These are phyloP conservation scores for Terebella lapidaria DNA, from an alignment of 2,888 invertebrate species.

Conservation along the genomic window DNA sequence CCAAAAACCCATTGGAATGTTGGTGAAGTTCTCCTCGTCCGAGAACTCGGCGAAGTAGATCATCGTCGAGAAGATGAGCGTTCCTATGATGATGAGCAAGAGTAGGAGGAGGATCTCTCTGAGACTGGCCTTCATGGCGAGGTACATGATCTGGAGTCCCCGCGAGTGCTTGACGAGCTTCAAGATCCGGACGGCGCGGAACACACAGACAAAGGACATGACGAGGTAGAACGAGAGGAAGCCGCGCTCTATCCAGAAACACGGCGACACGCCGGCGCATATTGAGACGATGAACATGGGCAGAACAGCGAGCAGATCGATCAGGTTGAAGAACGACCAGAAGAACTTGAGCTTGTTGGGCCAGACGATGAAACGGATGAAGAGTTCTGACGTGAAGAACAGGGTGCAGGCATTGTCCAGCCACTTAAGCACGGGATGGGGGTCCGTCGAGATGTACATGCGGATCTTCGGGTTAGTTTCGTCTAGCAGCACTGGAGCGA, in stretches of 20 bases:
- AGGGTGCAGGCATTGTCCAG: conserved; percentile 10
- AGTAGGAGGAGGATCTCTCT: conserved; percentile 21
- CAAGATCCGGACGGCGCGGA: conserved; percentile 18
- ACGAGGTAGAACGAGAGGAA: conserved; percentile 7
- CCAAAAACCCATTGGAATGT: conserved; percentile 29
- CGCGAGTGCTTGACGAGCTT: conserved; percentile 19
- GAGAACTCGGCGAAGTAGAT: conserved; percentile 19
- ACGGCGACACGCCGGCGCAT: neutral
- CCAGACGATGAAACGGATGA: conserved; percentile 11
- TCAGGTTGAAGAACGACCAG: conserved; percentile 13
- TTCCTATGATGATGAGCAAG: conserved; percentile 19
- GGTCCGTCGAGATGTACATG: conserved; percentile 1
- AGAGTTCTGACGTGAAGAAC: conserved; percentile 14
- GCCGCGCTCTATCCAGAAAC: conserved; percentile 7
- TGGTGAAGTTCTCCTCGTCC: conserved; percentile 22
- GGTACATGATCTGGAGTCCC: conserved; percentile 18
- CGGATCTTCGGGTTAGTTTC: neutral
- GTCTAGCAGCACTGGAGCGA: neutral
- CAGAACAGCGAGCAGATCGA: conserved; percentile 13
- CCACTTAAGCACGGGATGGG: neutral
- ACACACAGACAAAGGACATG: conserved; percentile 9
- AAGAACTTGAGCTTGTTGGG: conserved; percentile 9
- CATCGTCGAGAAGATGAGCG: conserved; percentile 19
- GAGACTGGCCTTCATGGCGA: conserved; percentile 15
- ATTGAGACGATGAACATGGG: conserved; percentile 6